Evolutionary conservation across 2,888 invertebrate genomes (phyloP), one percentile per base, ranked within the genome.

Genomic region (Schizaphis graminum): DNA sequence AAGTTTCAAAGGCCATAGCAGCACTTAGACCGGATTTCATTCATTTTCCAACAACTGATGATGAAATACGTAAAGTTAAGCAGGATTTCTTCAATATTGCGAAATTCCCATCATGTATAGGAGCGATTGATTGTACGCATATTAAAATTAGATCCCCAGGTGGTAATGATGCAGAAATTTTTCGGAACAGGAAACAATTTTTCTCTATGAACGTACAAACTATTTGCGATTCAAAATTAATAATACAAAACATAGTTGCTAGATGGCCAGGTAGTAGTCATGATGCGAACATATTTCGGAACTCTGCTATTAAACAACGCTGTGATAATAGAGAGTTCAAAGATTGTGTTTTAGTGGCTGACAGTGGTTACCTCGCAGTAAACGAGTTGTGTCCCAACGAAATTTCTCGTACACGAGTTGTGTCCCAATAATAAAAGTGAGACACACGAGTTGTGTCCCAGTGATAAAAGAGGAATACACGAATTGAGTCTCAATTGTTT

Each of bases 1-100:
- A 94, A 47, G 95, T 95, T 4, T 95, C 95, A n/a, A 49, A n/a
- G 49, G 95, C 95, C 47, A 95, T 95, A 94, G 95, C 95, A 53
- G 35, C 84, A 26, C 87, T 95, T 49, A 47, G 94, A 47, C 49
- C 49, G 26, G 49, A 91, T 7, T 53, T 77, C 35, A 91, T 91
- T 28, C 13, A 10, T 77, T 67, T 95, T 67, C 95, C 95, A 89
- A 26, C 41, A 26, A 89, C 88, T 53, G 67, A 87, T 13, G 90
- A 94, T 0, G 95, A 95, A 90, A 95, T 95, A 16, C 94, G 56
- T 67, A 61, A n/a, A 47, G 89, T 91, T 56, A 94, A 95, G 85
- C 88, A 93, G 13, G 53, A 94, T 35, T 95, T 95, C 91, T 95
- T 91, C 92, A 49, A 95, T 77, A 95, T 95, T 49, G 89, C 89